Evolutionary conservation across 2,113 vertebrate genomes (phyloP), one percentile per base, ranked within the genome.

Genomic region (Chloebia gouldiae): DNA sequence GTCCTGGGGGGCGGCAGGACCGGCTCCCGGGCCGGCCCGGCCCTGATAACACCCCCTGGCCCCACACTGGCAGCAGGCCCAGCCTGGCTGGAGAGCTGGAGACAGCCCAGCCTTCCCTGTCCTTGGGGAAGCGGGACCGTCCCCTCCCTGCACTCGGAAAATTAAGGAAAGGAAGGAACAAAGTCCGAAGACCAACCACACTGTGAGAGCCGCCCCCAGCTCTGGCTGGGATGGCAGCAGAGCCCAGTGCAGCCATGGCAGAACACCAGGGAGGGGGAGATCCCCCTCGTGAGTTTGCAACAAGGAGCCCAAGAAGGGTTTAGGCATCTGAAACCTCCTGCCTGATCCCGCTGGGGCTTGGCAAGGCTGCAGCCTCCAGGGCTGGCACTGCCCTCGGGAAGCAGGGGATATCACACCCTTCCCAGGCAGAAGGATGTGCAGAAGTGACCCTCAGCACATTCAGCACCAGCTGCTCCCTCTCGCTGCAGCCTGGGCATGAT

Each of bases 11-110:
- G 24, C 9, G 16, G 39, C 70, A 71, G 70, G 76, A 50, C 63
- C 1, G 7, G 5, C 59, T 87, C 44, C 61, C 19, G 71, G 68
- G 53, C 83, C 6, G 0, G 61, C 54, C 54, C 56, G 56, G 85
- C 77, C 31, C 70, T 4, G 97, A 96, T 97, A 97, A 96, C 73
- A 65, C n/a, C 44, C 54, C 50, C 33, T 39, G 10, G 81, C 49
- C 53, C 28, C 39, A 22, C 11, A 1, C 75, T 96, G 95, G 90
- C 90, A 66, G 65, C 1, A 0, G 37, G 93, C 95, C 93, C 87
- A 56, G 93, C 40, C 86, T 53, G 5, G 13, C 82, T 66, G 56
- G 16, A 70, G 81, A 72, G 80, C 66, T 66, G 60, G 89, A 53
- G 54, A 66, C 13, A 13, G 79, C 21, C 57, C 70, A 61, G 63